Evolutionary conservation across 2,113 vertebrate species (phyloP), one percentile per base, ranked within the genome.

Genomic region (Axis porcinus): DNA sequence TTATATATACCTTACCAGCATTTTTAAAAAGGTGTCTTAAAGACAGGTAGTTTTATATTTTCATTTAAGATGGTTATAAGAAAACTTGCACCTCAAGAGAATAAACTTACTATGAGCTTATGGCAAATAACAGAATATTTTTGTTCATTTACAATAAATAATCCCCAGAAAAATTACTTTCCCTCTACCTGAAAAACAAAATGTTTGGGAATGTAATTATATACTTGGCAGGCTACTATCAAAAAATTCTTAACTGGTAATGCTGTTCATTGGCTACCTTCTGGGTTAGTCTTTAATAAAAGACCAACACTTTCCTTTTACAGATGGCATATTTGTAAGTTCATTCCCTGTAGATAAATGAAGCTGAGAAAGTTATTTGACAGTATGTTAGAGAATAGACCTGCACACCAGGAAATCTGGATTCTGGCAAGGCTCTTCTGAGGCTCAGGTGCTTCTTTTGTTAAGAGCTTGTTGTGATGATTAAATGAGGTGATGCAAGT

Each of bases 241-340:
- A 70, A 87, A n/a, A 33, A 89, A 93, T 33, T 79, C 40, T 52
- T 62, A 91, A 79, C 33, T 64, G 33, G 87, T 86, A 54, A 45
- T 79, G 40, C 60, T 87, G 87, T 30, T 86, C 33, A 50, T 12
- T 47, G 58, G 30, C 40, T 84, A 23, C 16, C 79, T 50, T 86
- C 50, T 86, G 5, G 47, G 47, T 62, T 50, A 84, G 30, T 43
- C 23, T 90, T 94, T 92, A 58, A 76, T 25, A 27, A 45, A 58
- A 92, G 23, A 94, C 86, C 86, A 96, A 74, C 57, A 81, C 40
- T 67, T 74, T 36, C 81, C 11, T 93, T 95, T 93, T 81, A 85
- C 28, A 76, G 91, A 81, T 36, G 47, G 25, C 3, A 0, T n/a
- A 54, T 40, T 84, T 55, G 86, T 83, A 76, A 85, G 83, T 87